Evolutionary conservation across 2,888 invertebrate genomes (phyloP).

Genomic region (Clivina fossor): DNA sequence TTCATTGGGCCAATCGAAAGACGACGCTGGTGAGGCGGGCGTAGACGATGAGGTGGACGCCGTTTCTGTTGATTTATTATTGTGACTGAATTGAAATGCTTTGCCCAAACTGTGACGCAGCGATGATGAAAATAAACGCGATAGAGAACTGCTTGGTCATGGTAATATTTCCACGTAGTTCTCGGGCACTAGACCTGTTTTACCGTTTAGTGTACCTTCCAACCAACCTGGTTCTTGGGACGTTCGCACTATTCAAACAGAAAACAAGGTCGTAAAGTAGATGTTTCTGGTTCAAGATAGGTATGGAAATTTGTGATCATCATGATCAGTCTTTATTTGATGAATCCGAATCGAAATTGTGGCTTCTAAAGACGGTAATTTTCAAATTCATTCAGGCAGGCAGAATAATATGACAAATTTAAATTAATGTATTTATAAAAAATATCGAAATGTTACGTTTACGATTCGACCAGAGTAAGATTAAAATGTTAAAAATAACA

Average conservation of each 20-base stretch:
- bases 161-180: conserved; percentile 92
- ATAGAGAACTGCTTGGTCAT: conserved; percentile 54
- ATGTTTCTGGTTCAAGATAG: too few relatives aligned
- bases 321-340: too few relatives aligned
- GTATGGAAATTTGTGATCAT: too few relatives aligned
- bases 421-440: too few relatives aligned
- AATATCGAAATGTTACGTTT: too few relatives aligned
- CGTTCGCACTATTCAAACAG: conserved; percentile 76
- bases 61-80: conserved; percentile 8
- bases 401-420: too few relatives aligned
- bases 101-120: conserved; percentile 49
- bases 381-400: too few relatives aligned
- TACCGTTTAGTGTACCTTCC: conserved; percentile 90
- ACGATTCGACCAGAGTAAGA: too few relatives aligned
- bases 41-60: background rate
- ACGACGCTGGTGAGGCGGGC: background rate
- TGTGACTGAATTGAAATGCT: conserved; percentile 36
- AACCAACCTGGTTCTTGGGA: conserved; percentile 98
- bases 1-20: background rate
- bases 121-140: conserved; percentile 48
- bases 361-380: too few relatives aligned
- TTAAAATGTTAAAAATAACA: too few relatives aligned
- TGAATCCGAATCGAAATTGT: too few relatives aligned
- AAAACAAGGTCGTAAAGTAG: too few relatives aligned
- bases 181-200: conserved; percentile 90